These are phyloP conservation scores for Orussus abietinus DNA, from an alignment of 1,140 invertebrate genomes.

Conservation along the genomic window DNA sequence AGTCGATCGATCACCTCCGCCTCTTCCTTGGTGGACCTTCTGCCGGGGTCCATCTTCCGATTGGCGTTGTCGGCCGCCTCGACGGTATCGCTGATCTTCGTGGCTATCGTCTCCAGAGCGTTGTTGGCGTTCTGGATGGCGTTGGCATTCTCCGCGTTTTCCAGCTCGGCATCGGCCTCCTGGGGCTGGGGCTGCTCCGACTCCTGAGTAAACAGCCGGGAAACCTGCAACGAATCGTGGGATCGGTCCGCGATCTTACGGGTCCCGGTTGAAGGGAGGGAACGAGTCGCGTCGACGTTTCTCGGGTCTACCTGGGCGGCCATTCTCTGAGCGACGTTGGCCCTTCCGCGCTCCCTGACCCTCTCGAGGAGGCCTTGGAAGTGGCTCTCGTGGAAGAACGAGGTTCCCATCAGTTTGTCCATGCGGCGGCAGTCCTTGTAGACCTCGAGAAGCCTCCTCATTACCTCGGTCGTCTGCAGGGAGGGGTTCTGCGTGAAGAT, in stretches of 20 bases:
- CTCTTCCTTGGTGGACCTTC: constrained; percentile 11
- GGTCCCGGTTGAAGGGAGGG: too few relatives aligned
- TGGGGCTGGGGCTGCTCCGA: constrained; percentile 34
- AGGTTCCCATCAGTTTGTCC: constrained; percentile 78
- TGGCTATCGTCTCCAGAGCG: constrained; percentile 19
- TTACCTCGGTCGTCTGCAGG: constrained; percentile 68
- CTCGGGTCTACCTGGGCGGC: too few relatives aligned
- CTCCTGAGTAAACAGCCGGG: constrained; percentile 51
- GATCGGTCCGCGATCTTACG: constrained; percentile 51
- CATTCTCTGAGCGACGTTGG: constrained; percentile 56
- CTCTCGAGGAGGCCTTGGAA: constrained; percentile 65
- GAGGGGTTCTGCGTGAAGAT: constrained; percentile 71
- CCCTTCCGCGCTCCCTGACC: constrained; percentile 54
- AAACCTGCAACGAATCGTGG: constrained; percentile 34
- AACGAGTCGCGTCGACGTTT: too few relatives aligned
- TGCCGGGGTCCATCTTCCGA: constrained; percentile 10
- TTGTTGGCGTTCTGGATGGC: constrained; percentile 15
- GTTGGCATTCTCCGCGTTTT: constrained; percentile 19
- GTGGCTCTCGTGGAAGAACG: constrained; percentile 79
- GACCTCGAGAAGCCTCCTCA: constrained; percentile 73
- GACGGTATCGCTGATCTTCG: constrained; percentile 19
- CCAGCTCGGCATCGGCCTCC: constrained; percentile 23
- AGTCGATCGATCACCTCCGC: constrained; percentile 31
- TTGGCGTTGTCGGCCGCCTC: constrained; percentile 14
- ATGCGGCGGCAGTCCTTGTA: constrained; percentile 85